Evolutionary conservation across 2,888 invertebrate genomes (phyloP).

Genomic region (Caenorhabditis macrosperma): DNA sequence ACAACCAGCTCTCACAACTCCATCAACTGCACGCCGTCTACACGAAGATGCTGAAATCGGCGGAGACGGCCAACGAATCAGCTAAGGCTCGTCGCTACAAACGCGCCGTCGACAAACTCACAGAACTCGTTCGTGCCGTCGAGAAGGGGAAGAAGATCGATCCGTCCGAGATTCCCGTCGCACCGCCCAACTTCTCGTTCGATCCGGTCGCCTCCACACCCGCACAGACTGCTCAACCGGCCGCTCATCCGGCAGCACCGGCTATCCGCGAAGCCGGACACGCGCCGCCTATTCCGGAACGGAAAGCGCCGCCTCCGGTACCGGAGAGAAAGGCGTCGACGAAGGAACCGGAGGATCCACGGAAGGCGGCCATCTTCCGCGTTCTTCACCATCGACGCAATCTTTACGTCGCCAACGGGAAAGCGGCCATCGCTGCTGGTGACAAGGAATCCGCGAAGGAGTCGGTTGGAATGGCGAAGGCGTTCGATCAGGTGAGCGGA

Average conservation of each 20-base stretch:
- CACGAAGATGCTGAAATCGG: conserved; percentile 52
- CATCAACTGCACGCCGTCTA: conserved; percentile 61
- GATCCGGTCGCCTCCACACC: conserved; percentile 17
- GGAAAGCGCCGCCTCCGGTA: conserved; percentile 33
- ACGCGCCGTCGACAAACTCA: conserved; percentile 60
- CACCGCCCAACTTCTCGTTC: conserved; percentile 60
- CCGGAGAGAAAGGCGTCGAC: conserved; percentile 25
- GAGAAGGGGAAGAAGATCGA: conserved; percentile 62
- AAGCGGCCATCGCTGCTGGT: conserved; percentile 66
- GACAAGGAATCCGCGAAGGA: conserved; percentile 70
- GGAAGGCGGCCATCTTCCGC: conserved; percentile 54
- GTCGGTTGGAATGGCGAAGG: conserved; percentile 67
- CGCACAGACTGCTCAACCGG: conserved; percentile 43
- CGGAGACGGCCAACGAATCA: conserved; percentile 55
- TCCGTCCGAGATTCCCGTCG: conserved; percentile 62
- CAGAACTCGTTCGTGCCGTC: conserved; percentile 53
- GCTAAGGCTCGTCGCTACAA: conserved; percentile 64
- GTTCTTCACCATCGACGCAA: conserved; percentile 57
- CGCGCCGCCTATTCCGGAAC: conserved; percentile 18
- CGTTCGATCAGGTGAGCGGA: conserved; percentile 70
- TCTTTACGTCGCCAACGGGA: conserved; percentile 66
- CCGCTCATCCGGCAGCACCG: conserved; percentile 32
- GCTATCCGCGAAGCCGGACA: conserved; percentile 43
- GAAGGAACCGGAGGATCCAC: conserved; percentile 38
- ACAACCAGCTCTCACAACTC: conserved; percentile 26